A percentile compares a stretch with the other conserved stretches of the same genome.
These are phyloP conservation scores for Carassius carassius DNA, from an alignment of 2,113 vertebrate species.

Conservation along the genomic window DNA sequence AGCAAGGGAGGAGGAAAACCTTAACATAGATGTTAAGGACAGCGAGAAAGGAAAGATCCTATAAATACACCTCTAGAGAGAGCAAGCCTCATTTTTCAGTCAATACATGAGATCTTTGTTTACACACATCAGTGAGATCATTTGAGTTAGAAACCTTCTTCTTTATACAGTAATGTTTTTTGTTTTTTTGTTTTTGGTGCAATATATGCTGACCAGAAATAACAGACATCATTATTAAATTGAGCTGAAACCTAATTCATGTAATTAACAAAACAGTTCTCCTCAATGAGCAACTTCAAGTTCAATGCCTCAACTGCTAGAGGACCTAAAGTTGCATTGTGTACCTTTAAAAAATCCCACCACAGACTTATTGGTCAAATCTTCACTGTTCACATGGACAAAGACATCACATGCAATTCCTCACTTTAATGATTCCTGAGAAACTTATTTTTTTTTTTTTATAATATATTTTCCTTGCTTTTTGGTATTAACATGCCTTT, in stretches of 20 bases:
- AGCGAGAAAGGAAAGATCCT: background rate
- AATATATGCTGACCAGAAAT: too few relatives aligned
- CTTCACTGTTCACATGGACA: background rate
- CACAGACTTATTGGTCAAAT: background rate
- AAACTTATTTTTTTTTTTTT: background rate
- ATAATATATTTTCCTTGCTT: background rate
- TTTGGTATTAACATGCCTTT: background rate
- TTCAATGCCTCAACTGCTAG: too few relatives aligned
- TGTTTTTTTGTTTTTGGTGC: too few relatives aligned
- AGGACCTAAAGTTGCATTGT: too few relatives aligned
- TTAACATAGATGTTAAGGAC: constrained; percentile 9
- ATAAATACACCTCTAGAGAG: constrained; percentile 28
- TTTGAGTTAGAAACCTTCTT: too few relatives aligned
- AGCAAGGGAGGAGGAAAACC: constrained; percentile 2
- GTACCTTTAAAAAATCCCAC: background rate
- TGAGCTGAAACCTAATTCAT: too few relatives aligned
- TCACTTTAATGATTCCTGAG: background rate
- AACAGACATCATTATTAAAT: too few relatives aligned
- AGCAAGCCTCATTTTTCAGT: background rate
- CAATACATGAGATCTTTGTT: background rate
- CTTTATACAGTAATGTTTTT: too few relatives aligned
- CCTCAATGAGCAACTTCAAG: too few relatives aligned
- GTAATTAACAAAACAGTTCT: too few relatives aligned
- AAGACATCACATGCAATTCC: background rate
- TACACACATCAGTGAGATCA: background rate